Evolutionary conservation across 2,888 invertebrate genomes (phyloP).

Genomic region (Morinoia aosen): DNA sequence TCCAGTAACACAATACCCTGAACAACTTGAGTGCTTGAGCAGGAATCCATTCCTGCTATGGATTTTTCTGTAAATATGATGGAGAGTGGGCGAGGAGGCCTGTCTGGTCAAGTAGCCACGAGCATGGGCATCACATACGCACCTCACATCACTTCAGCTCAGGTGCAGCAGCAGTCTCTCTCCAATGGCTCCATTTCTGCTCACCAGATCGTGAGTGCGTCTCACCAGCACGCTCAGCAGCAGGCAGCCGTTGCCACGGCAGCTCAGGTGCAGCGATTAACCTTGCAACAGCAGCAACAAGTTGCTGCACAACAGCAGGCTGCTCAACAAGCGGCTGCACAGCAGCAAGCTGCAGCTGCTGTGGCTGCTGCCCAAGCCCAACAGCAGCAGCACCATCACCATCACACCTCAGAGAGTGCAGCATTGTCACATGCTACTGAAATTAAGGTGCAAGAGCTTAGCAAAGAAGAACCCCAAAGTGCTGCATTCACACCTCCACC

Average conservation of each 20-base stretch:
- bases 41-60: constrained; percentile 56
- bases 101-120: constrained; percentile 64
- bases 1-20: not conserved
- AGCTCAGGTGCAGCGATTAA: constrained; percentile 41
- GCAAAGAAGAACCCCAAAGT: constrained; percentile 66
- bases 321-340: constrained; percentile 1
- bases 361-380: constrained; percentile 20
- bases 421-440: constrained; percentile 60
- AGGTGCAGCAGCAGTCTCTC: constrained; percentile 56
- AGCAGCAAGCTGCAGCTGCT: constrained; percentile 50
- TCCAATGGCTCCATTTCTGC: constrained; percentile 49
- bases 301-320: constrained; percentile 38
- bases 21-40: not conserved
- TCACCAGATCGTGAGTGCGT: constrained; percentile 55
- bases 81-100: constrained; percentile 65
- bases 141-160: constrained; percentile 64
- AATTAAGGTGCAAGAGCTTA: constrained; percentile 65
- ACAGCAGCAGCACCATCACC: constrained; percentile 59
- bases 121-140: constrained; percentile 66
- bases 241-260: constrained; percentile 31
- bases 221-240: constrained; percentile 56
- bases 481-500: constrained; percentile 66
- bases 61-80: constrained; percentile 68
- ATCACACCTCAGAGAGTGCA: constrained; percentile 58
- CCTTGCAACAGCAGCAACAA: constrained; percentile 49